Percentiles rank a stretch among this genome's conserved stretches.
These are phyloP conservation scores for Nibea coibor DNA, from an alignment of 2,113 vertebrate species.

Conservation along the genomic window DNA sequence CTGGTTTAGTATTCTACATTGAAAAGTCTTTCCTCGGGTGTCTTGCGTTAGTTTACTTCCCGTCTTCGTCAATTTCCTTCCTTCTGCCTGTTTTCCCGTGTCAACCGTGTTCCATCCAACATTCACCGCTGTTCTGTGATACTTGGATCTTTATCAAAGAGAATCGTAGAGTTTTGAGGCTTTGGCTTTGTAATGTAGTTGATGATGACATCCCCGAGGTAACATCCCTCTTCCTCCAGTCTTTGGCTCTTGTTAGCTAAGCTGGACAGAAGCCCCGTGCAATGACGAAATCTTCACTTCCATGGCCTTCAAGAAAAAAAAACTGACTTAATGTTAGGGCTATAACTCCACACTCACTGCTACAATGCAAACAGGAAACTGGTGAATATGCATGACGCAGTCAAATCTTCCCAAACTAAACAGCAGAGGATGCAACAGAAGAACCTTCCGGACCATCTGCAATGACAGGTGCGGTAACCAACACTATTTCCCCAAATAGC, in stretches of 20 bases:
- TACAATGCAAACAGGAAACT: conserved; percentile 47
- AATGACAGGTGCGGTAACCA: conserved; percentile 21
- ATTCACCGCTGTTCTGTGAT: background rate
- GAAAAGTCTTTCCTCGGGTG: too few species aligned
- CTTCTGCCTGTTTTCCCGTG: too few species aligned
- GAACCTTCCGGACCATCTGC: conserved; percentile 18
- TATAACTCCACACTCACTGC: background rate
- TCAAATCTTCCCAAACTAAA: conserved; percentile 31
- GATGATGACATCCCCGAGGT: background rate
- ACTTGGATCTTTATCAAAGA: background rate
- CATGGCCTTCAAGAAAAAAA: background rate
- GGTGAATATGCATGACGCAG: conserved; percentile 52
- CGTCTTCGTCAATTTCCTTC: too few species aligned
- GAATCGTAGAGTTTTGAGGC: background rate
- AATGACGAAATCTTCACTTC: background rate
- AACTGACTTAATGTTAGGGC: background rate
- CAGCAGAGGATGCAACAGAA: conserved; percentile 4
- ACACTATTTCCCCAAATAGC: conserved; percentile 19
- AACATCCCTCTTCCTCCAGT: background rate
- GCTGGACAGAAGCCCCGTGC: background rate
- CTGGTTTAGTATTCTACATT: too few species aligned
- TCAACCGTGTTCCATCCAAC: too few species aligned
- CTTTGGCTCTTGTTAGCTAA: background rate
- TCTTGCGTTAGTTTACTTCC: too few species aligned
- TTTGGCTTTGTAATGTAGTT: background rate